Evolutionary conservation across 1,140 invertebrate genomes (phyloP).

Genomic region (Cepaea nemoralis): DNA sequence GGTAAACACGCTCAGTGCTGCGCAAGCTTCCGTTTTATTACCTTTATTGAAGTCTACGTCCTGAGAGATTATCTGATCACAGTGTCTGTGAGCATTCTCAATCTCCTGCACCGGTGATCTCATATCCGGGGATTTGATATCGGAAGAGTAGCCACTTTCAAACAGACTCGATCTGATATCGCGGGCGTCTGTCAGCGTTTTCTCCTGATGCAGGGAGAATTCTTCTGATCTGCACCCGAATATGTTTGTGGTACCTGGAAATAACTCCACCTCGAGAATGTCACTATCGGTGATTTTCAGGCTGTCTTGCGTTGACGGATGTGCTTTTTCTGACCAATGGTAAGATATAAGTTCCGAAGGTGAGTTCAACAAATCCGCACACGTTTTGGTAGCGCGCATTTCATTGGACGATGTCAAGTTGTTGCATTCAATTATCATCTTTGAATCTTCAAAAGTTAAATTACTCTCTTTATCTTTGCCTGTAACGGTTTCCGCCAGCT

Average conservation of each 20-base stretch:
- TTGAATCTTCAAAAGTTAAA: neutral
- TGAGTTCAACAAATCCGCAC: neutral
- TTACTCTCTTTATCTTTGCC: neutral
- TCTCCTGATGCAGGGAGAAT: neutral
- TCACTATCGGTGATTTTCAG: neutral
- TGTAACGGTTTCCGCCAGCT: neutral
- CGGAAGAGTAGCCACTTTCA: conserved; percentile 36
- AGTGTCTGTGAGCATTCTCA: neutral
- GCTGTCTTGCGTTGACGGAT: neutral
- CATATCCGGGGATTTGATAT: conserved; percentile 29
- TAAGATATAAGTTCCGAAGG: neutral
- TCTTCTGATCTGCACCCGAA: neutral
- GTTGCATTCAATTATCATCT: neutral
- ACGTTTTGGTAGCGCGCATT: neutral
- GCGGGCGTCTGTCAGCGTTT: neutral
- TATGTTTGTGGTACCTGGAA: neutral
- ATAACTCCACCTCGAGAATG: neutral
- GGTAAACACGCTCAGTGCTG: neutral
- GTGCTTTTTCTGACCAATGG: neutral
- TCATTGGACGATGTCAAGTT: neutral
- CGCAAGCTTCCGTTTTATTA: neutral
- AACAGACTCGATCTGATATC: conserved; percentile 29
- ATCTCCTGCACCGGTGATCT: conserved; percentile 15
- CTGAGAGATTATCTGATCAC: neutral
- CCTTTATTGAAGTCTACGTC: neutral